Percentiles rank a stretch among this genome's conserved stretches.
Evolutionary conservation across 2,797 vertebrate genomes (phyloP).

Genomic region (Phrynocephalus forsythii): DNA sequence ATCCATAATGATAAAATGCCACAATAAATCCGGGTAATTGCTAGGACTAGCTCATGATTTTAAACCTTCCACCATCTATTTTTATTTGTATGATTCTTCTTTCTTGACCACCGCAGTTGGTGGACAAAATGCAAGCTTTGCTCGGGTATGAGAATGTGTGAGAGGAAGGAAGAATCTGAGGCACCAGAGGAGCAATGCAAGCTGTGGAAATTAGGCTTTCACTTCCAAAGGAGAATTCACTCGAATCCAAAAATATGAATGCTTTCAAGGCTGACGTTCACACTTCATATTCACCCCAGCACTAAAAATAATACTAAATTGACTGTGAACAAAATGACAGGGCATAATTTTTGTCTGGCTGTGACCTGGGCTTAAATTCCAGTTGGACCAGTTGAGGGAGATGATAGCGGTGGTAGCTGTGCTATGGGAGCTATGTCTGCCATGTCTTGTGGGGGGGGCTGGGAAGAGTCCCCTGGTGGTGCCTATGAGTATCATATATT

Average conservation of each 20-base stretch:
- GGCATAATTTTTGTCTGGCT: constrained; percentile 4
- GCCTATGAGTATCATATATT: not conserved
- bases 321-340: constrained; percentile 8
- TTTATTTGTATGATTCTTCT: not conserved
- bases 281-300: not conserved
- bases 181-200: not conserved
- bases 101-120: not conserved
- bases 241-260: not conserved
- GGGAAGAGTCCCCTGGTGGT: not conserved
- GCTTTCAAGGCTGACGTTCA: constrained; percentile 1
- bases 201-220: not conserved
- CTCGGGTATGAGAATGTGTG: too few species aligned
- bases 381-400: not conserved
- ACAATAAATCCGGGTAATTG: too few species aligned
- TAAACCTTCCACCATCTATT: not conserved
- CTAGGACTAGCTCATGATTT: not conserved
- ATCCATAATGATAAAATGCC: too few species aligned
- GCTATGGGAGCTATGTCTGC: not conserved
- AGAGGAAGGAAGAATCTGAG: not conserved
- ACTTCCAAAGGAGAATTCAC: not conserved
- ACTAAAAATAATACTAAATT: constrained; percentile 26
- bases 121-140: too few species aligned
- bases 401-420: not conserved
- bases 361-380: not conserved
- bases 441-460: not conserved